Evolutionary conservation across 2,888 invertebrate genomes (phyloP).

Genomic region (Periphyllus acericola): DNA sequence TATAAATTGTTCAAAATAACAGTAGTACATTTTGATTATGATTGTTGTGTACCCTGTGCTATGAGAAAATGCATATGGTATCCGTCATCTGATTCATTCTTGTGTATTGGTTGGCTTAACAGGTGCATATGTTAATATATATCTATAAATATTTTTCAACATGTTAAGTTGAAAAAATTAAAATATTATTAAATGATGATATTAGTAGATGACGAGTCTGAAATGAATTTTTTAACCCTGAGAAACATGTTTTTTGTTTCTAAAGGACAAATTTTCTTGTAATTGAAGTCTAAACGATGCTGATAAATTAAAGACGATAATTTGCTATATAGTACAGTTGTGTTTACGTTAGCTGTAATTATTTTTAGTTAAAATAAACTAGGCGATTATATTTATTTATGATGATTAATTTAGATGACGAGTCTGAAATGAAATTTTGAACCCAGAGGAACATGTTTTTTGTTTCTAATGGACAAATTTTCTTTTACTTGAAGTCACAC

Average conservation of each 20-base stretch:
- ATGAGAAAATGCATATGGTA: too few relatives aligned
- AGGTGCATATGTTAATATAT: too few relatives aligned
- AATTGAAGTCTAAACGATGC: neutral
- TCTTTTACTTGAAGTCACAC: slow-evolving; percentile 40
- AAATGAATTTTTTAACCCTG: neutral
- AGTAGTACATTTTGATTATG: too few relatives aligned
- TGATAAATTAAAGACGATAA: neutral
- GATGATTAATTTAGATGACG: slow-evolving; percentile 55
- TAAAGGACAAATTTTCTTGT: neutral
- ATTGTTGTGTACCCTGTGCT: too few relatives aligned
- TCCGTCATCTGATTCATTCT: too few relatives aligned
- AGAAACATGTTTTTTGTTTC: slow-evolving; percentile 21
- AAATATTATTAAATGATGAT: slow-evolving; percentile 1
- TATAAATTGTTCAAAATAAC: too few relatives aligned
- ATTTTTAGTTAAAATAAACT: neutral
- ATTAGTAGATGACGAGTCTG: neutral
- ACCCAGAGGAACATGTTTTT: slow-evolving; percentile 20
- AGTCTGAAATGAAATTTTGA: slow-evolving; percentile 51
- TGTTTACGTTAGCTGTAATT: too few relatives aligned
- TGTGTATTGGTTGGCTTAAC: too few relatives aligned
- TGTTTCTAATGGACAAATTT: slow-evolving; percentile 37
- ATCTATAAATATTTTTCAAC: too few relatives aligned
- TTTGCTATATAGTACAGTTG: neutral
- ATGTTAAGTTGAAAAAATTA: too few relatives aligned
- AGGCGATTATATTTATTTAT: neutral